A percentile compares a stretch with the other conserved stretches of the same genome.
Evolutionary conservation across 2,113 vertebrate genomes (phyloP).

Genomic region (Azemiops feae): DNA sequence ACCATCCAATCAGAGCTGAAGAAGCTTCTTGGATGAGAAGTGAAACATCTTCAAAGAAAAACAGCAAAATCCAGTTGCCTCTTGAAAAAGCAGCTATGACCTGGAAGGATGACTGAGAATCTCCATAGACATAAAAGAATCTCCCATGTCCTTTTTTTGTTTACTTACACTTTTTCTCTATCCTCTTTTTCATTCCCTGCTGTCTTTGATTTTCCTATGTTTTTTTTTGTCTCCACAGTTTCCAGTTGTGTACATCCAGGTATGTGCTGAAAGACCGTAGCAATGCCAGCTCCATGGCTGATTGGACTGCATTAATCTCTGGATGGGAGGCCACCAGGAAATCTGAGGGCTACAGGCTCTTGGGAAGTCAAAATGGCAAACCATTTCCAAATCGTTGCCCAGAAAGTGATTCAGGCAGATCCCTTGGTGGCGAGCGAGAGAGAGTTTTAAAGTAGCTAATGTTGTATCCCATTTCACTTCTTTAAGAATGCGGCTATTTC

Average conservation of each 20-base stretch:
- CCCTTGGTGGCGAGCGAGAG: neutral
- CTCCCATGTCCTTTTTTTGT: neutral
- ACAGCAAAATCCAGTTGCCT: too few species aligned
- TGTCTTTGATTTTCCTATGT: conserved; percentile 4
- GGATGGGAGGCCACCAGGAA: neutral
- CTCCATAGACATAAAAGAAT: neutral
- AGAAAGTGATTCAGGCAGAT: neutral
- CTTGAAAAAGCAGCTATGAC: too few species aligned
- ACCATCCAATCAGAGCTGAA: too few species aligned
- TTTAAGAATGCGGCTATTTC: neutral
- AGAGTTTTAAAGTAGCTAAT: neutral
- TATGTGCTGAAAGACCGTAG: conserved; percentile 37
- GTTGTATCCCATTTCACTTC: neutral
- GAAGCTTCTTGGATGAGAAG: too few species aligned
- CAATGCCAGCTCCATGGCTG: neutral
- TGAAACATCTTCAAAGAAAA: too few species aligned
- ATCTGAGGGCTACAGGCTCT: neutral
- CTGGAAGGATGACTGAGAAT: too few species aligned
- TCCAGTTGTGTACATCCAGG: conserved; percentile 56
- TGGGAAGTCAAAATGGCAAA: neutral
- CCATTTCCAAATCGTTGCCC: neutral
- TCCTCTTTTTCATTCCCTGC: neutral
- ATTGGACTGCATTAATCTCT: neutral
- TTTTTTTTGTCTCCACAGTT: conserved; percentile 53
- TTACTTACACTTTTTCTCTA: neutral